Percentiles rank a stretch among this genome's conserved stretches.
These are phyloP conservation scores for Phoxinus dragarum DNA, from an alignment of 2,797 vertebrate species.

Conservation along the genomic window DNA sequence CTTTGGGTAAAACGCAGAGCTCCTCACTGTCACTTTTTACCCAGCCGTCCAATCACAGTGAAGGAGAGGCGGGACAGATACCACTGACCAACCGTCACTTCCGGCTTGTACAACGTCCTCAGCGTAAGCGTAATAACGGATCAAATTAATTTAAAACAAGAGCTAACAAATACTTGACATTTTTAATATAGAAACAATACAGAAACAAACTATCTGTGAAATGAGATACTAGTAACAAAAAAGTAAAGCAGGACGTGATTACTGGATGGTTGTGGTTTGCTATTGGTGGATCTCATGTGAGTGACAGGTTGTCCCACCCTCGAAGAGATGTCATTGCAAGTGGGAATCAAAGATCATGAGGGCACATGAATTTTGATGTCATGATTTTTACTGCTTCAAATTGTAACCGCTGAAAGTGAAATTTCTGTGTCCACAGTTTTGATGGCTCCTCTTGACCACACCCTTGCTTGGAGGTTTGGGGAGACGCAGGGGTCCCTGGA, in stretches of 20 bases:
- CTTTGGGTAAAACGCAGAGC: no score
- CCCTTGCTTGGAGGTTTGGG: slow-evolving; percentile 12
- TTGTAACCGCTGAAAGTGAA: not conserved
- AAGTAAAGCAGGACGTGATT: not conserved
- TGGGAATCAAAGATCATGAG: not conserved
- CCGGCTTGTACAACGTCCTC: no score
- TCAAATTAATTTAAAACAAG: no score
- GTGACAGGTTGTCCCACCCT: not conserved
- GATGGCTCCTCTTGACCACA: slow-evolving; percentile 61
- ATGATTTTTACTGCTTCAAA: not conserved
- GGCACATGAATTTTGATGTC: not conserved
- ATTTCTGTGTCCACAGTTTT: slow-evolving; percentile 55
- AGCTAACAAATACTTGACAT: no score
- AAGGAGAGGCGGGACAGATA: no score
- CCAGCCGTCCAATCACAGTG: no score
- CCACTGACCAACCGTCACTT: no score
- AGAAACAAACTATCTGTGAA: no score
- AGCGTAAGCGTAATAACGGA: no score
- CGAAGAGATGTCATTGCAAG: not conserved
- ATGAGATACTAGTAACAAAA: no score
- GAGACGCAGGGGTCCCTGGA: slow-evolving; percentile 1
- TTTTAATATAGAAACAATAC: no score
- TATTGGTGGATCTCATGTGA: not conserved
- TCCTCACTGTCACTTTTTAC: no score
- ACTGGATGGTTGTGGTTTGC: not conserved